A percentile compares a stretch with the other conserved stretches of the same genome.
phyloP scores from a whole-genome alignment of 2,113 vertebrate species.

The Muscicapa adusta region DNA sequence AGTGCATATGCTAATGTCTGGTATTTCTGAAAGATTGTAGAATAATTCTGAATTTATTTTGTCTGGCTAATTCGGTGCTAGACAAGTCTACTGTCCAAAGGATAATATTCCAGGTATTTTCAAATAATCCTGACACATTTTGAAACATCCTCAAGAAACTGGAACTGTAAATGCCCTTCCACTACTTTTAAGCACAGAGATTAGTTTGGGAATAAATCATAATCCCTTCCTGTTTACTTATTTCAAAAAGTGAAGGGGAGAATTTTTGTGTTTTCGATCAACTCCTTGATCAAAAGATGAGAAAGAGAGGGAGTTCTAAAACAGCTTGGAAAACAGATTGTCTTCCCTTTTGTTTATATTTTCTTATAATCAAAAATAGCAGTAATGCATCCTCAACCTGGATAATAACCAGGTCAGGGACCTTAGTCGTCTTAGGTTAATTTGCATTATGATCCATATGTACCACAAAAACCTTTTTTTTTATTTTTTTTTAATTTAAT shows the following conservation, averaged over 20 bases:
- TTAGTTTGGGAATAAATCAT: background rate
- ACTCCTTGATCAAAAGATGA: background rate
- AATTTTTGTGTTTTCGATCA: background rate
- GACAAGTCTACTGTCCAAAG: background rate
- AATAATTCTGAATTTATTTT: background rate
- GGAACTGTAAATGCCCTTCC: background rate
- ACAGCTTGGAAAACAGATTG: conserved; percentile 41
- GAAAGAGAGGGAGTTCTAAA: background rate
- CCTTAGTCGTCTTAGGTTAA: conserved; percentile 33
- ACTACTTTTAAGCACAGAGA: background rate
- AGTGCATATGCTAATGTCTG: background rate
- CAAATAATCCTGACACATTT: background rate
- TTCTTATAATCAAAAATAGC: conserved; percentile 32
- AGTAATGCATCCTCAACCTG: background rate
- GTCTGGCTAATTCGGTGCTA: background rate
- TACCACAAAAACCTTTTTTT: background rate
- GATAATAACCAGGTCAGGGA: background rate
- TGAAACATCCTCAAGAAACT: background rate
- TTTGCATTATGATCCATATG: conserved; percentile 17
- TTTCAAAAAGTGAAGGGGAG: background rate
- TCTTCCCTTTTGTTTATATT: conserved; percentile 1
- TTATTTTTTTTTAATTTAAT: background rate
- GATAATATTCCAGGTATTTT: background rate
- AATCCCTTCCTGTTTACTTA: background rate
- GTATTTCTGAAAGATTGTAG: background rate